Base-by-base conservation (phyloP, 2,797 vertebrate species). In the Cynopterus sphinx region DNA sequence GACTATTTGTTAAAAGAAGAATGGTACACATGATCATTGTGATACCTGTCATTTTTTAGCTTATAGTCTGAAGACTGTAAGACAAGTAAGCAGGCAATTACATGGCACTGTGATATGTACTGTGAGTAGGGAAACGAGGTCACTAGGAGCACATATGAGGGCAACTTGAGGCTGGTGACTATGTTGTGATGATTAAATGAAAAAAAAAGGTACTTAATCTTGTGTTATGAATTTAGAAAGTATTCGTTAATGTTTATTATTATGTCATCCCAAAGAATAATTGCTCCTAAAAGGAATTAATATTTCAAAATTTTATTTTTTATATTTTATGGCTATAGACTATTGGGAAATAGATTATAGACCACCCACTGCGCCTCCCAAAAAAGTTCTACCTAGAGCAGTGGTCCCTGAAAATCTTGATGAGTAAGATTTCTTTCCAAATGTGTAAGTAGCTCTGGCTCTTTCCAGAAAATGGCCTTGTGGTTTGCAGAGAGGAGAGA, bases 231-330 rank as follows among this genome's bases (percentile, higher is more conserved):
- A 61, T 22, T 82, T 78, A 65, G 51, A 91, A 90, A 91, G 31
- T 81, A 51, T 81, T 61, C 71, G 43, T 79, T 79, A 94, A 67
- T 82, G 51, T 65, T 90, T 95, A 74, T n/a, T 86, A 87, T 36
- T 90, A 33, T 87, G 79, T 68, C 53, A 21, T 71, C 28, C 49
- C 49, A 65, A 73, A 87, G n/a, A 77, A 51, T 81, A 59, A 73
- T 83, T 95, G 46, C 71, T 93, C 43, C 71, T 74, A 26, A 89
- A 96, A 74, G n/a, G 31, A 95, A 83, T 95, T 93, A 93, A 49
- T 43, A 41, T 49, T 87, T 91, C n/a, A 78, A 28, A 68, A 43
- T 83, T 74, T 74, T 15, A 33, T 90, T 73, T 94, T 91, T 49
- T 87, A 1, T 71, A 61, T 90, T 31, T 86, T 22, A 74, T 93